These are phyloP conservation scores for Hafferia zeledoni DNA, from an alignment of 2,797 vertebrate species.

Conservation along the genomic window DNA sequence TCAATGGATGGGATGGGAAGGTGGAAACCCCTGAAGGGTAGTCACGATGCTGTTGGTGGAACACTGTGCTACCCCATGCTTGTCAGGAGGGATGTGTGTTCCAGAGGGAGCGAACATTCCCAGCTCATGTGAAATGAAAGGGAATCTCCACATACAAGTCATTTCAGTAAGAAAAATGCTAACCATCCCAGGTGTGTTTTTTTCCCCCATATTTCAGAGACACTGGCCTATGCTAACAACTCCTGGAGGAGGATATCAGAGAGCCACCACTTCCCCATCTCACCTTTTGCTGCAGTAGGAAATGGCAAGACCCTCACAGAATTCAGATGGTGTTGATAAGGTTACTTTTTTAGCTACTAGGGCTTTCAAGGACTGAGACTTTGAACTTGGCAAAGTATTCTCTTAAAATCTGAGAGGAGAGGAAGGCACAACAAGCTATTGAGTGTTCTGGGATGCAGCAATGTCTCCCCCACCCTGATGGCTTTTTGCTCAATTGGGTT, in stretches of 20 bases:
- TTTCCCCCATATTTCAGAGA: not conserved
- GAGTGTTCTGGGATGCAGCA: not conserved
- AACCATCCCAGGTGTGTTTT: fast-evolving
- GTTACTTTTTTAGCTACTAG: not conserved
- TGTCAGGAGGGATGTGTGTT: not conserved
- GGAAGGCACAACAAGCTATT: not conserved
- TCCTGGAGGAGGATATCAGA: not conserved
- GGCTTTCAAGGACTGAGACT: not conserved
- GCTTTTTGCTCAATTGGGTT: not conserved
- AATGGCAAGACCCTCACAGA: not conserved
- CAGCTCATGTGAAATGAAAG: not conserved
- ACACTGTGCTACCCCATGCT: not conserved
- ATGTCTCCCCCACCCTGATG: not conserved
- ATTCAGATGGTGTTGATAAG: not conserved
- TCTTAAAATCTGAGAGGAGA: not conserved
- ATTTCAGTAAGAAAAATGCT: not conserved
- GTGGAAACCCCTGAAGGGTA: not conserved
- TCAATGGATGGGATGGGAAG: not conserved
- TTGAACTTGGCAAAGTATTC: not conserved
- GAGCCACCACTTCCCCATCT: not conserved
- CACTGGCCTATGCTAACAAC: not conserved
- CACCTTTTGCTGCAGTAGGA: not conserved
- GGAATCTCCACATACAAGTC: not conserved
- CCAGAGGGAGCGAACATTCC: not conserved
- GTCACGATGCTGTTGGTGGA: not conserved